Base-by-base conservation (phyloP, 2,797 vertebrate genomes). In the Bucorvus abyssinicus region DNA sequence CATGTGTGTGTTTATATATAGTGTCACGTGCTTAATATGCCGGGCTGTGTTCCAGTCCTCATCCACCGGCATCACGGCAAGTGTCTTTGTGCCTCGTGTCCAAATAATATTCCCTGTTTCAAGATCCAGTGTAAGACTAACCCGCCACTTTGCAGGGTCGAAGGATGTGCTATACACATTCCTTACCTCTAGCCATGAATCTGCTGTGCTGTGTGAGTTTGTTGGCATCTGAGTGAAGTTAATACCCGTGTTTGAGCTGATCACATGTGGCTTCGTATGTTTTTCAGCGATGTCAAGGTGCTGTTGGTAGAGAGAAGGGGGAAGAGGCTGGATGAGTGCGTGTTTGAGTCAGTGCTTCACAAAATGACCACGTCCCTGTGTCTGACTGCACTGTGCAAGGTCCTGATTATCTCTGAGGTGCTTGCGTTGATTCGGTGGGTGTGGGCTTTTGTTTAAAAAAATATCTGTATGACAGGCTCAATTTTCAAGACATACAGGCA, bases 251-350 rank as follows among this genome's bases (percentile, higher is more conserved):
- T 36, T 23, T 23, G 61, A 59, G 65, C 53, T 36, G 44, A 3
- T 7, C 29, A 34, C 0, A 0, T n/a, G 71, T 30, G 42, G 24
- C 29, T 56, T 36, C 0, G 0, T 22, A 2, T 0, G 0, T 38
- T 4, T 67, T 24, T n/a, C 3, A 1, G 34, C 0, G 0, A 7
- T 44, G 29, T 18, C 12, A 3, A 9, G 64, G 77, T 40, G 63
- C 73, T 55, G 32, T n/a, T 16, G 4, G 7, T 19, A 47, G 27
- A 52, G 26, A n/a, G 24, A 20, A 38, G 5, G 3, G 10, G 13
- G 9, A 20, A 91, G 74, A 61, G 81, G 38, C 68, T 38, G 40
- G 10, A 24, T 10, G 16, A 2, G 2, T 14, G 30, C 2, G 5
- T 0, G 0, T 53, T 81, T 11, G 42, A 74, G 63, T 73, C 47